Conservation (phyloP, 2,888 invertebrate species). For the Tachina lurida region DNA sequence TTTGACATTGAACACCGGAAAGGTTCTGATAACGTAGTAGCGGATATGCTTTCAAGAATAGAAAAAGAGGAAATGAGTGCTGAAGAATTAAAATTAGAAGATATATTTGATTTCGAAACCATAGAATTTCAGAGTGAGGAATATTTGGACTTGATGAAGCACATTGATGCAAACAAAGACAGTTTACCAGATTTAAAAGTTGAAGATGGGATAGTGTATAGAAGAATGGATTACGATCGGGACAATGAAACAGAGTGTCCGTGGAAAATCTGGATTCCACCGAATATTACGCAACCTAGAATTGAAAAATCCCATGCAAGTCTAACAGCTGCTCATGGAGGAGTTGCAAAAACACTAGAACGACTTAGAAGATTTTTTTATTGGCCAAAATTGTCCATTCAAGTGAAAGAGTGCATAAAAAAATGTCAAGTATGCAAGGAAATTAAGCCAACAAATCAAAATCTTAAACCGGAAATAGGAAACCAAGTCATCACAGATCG, state of each 20-base stretch:
- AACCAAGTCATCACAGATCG: no score
- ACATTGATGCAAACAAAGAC: neutral
- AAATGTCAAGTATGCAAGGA: slow-evolving; percentile 10
- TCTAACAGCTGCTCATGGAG: no score
- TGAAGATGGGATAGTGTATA: neutral
- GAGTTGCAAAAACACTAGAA: no score
- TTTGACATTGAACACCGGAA: slow-evolving; percentile 30
- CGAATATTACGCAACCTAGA: no score
- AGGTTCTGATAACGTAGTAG: slow-evolving; percentile 15
- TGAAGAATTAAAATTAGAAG: neutral
- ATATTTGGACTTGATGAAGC: neutral
- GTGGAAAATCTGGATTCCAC: no score
- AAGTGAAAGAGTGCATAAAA: neutral
- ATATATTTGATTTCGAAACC: slow-evolving; percentile 22
- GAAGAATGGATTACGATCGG: no score
- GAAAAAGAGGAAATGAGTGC: neutral
- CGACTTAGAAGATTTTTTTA: no score
- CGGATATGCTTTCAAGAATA: neutral
- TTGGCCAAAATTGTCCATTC: neutral
- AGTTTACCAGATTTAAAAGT: slow-evolving; percentile 56
- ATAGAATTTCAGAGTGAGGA: neutral
- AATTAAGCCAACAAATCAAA: slow-evolving; percentile 6
- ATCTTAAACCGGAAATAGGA: neutral
- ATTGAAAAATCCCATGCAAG: no score
- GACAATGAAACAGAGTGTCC: no score